Percentiles rank a stretch among this genome's conserved stretches.
Conservation (phyloP, 2,113 vertebrate species). For the Deroptyus accipitrinus region DNA sequence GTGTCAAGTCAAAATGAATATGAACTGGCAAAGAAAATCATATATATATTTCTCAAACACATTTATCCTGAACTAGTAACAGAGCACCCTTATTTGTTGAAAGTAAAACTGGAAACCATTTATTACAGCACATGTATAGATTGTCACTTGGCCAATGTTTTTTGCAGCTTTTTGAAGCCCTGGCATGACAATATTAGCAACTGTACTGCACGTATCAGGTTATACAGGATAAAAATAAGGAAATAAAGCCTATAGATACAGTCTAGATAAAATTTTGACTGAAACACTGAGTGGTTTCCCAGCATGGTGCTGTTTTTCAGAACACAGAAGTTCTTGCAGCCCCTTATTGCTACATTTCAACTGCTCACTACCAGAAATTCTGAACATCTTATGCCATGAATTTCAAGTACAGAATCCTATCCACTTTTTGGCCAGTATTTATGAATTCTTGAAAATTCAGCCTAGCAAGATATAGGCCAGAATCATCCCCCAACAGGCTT, state of each 20-base stretch:
- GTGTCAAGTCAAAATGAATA: neutral
- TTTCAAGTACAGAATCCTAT: neutral
- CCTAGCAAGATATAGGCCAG: neutral
- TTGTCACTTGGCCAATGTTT: accelerated
- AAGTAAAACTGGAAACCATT: neutral
- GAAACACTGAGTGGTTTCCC: neutral
- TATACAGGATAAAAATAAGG: neutral
- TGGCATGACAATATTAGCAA: neutral
- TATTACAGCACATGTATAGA: neutral
- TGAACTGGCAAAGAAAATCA: neutral
- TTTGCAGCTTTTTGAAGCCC: neutral
- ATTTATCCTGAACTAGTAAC: neutral
- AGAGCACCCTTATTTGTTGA: neutral
- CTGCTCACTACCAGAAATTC: neutral
- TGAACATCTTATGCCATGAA: neutral
- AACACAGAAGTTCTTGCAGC: neutral
- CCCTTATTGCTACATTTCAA: neutral
- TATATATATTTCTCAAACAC: neutral
- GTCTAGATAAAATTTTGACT: neutral
- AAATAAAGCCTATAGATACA: neutral
- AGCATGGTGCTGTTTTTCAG: neutral
- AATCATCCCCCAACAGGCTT: neutral
- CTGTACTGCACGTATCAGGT: neutral
- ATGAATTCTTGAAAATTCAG: neutral
- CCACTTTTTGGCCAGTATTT: neutral